Conservation (phyloP, 2,113 vertebrate species). For the Phrynosoma blainvillii region DNA sequence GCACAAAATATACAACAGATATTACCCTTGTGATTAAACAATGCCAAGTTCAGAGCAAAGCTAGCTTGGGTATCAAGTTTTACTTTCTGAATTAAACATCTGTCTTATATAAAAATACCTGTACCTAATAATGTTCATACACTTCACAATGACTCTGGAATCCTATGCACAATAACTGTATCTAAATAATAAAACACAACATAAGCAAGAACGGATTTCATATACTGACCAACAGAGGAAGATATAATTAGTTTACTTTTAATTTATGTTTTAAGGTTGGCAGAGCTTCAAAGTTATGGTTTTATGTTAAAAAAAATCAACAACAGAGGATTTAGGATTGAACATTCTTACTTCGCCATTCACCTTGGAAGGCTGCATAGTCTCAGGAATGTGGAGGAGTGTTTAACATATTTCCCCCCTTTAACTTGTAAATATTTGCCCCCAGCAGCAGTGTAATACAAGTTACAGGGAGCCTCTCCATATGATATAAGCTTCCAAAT, state of each 20-base stretch:
- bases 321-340: neutral
- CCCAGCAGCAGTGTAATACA: conserved; percentile 59
- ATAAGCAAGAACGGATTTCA: neutral
- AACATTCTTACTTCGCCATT: conserved; percentile 16
- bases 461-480: conserved; percentile 57
- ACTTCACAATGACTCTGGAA: neutral
- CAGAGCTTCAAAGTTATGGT: neutral
- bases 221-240: neutral
- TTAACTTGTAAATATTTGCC: conserved; percentile 75
- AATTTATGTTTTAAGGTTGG: neutral
- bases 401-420: conserved; percentile 50
- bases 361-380: conserved; percentile 33
- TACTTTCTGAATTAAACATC: conserved; percentile 5
- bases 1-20: neutral
- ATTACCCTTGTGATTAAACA: neutral
- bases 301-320: neutral
- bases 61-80: neutral
- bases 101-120: neutral
- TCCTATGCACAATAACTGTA: neutral
- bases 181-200: neutral
- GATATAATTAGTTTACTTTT: neutral
- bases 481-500: conserved; percentile 42
- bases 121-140: neutral
- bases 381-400: conserved; percentile 56
- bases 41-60: neutral